Percentiles rank a stretch among this genome's conserved stretches.
These are phyloP conservation scores for Adoxophyes honmai DNA, from an alignment of 1,140 invertebrate species.

Conservation along the genomic window DNA sequence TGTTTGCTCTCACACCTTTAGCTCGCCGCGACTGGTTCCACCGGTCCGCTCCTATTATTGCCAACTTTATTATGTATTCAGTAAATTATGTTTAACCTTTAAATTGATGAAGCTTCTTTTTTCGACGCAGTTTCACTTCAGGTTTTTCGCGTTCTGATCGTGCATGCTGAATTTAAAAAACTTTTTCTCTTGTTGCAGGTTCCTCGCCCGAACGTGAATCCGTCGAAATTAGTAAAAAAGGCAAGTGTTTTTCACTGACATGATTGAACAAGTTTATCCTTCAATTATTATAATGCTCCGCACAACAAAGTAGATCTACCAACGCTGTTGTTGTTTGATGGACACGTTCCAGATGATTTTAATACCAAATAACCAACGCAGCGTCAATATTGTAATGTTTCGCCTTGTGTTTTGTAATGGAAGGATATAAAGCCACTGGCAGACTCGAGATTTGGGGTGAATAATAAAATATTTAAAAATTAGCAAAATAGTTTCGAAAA, in stretches of 20 bases:
- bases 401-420: slow-evolving; percentile 47
- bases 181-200: slow-evolving; percentile 50
- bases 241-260: slow-evolving; percentile 36
- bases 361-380: slow-evolving; percentile 53
- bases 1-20: slow-evolving; percentile 48
- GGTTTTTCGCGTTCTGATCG: background rate
- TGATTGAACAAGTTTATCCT: background rate
- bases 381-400: slow-evolving; percentile 36
- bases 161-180: background rate
- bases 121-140: slow-evolving; percentile 6
- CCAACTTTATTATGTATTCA: slow-evolving; percentile 48
- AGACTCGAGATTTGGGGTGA: slow-evolving; percentile 29
- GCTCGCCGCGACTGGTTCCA: slow-evolving; percentile 48
- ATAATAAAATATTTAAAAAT: slow-evolving; percentile 12
- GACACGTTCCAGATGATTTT: slow-evolving; percentile 47
- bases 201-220: slow-evolving; percentile 56
- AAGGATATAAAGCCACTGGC: slow-evolving; percentile 14
- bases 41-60: slow-evolving; percentile 48
- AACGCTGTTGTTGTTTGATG: slow-evolving; percentile 20
- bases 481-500: background rate
- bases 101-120: slow-evolving; percentile 21
- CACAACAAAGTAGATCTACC: background rate
- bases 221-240: slow-evolving; percentile 63
- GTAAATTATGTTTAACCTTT: slow-evolving; percentile 54
- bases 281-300: background rate